Evolutionary conservation across 1,140 invertebrate genomes (phyloP).

Genomic region (Drosophila subobscura): DNA sequence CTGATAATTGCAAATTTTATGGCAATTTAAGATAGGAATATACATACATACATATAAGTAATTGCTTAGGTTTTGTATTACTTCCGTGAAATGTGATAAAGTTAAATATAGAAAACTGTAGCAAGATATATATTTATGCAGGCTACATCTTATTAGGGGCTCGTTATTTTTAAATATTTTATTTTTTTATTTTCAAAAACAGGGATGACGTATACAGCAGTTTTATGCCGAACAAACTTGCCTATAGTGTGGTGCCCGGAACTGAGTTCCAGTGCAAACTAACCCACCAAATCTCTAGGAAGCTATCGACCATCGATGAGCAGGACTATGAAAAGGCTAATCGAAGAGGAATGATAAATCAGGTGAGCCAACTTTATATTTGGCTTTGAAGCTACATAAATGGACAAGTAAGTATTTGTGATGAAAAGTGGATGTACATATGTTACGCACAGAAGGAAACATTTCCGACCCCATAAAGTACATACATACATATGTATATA

Average conservation of each 20-base stretch:
- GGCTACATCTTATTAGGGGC: too few relatives aligned
- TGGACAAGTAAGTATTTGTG: too few relatives aligned
- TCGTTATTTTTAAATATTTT: too few relatives aligned
- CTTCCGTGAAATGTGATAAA: too few relatives aligned
- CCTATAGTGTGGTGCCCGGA: conserved; percentile 71
- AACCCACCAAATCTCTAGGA: conserved; percentile 38
- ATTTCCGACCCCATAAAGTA: not conserved
- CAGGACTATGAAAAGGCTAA: conserved; percentile 67
- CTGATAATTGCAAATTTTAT: conserved; percentile 35
- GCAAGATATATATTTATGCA: too few relatives aligned
- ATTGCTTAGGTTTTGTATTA: too few relatives aligned
- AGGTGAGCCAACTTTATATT: conserved; percentile 36
- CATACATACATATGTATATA: too few relatives aligned
- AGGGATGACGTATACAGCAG: conserved; percentile 77
- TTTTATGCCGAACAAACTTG: conserved; percentile 62
- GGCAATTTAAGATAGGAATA: conserved; percentile 25
- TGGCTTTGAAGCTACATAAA: too few relatives aligned
- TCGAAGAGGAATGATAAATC: conserved; percentile 60
- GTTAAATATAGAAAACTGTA: too few relatives aligned
- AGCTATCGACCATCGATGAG: conserved; percentile 68
- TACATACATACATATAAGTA: too few relatives aligned
- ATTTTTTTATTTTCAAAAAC: not conserved
- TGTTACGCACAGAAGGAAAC: not conserved
- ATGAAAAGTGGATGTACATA: too few relatives aligned
- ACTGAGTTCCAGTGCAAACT: conserved; percentile 66